Evolutionary conservation across 2,888 invertebrate genomes (phyloP).

Genomic region (Vesta saturnalis): DNA sequence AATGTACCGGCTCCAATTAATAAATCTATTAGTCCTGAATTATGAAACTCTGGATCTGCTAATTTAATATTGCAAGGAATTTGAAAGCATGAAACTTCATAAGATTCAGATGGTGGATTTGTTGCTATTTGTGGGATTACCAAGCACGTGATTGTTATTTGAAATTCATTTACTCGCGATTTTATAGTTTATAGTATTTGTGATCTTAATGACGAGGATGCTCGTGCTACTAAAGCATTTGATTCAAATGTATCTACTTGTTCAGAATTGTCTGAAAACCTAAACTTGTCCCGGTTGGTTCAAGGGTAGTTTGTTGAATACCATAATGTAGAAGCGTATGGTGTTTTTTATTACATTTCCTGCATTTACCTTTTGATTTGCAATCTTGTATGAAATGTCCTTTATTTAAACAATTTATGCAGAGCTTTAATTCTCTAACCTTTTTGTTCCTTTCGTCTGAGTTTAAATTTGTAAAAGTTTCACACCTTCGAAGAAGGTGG

Average conservation of each 20-base stretch:
- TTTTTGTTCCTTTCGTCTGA: background rate
- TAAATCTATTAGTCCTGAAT: too few species aligned
- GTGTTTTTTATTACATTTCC: conserved; percentile 11
- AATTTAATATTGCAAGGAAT: too few species aligned
- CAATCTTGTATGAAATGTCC: background rate
- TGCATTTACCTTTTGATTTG: conserved; percentile 4
- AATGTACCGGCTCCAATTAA: too few species aligned
- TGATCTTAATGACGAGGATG: too few species aligned
- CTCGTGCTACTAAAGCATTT: background rate
- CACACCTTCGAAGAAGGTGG: background rate
- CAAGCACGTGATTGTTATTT: too few species aligned
- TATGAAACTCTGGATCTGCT: too few species aligned
- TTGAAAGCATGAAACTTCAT: too few species aligned
- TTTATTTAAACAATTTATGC: conserved; percentile 7
- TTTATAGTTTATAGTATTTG: too few species aligned
- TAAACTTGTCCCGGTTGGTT: background rate
- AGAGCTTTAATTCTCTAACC: background rate
- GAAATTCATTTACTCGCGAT: too few species aligned
- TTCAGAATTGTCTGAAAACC: background rate
- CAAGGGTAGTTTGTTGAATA: too few species aligned
- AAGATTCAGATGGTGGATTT: too few species aligned
- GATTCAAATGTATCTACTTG: background rate
- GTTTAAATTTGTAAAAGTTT: conserved; percentile 6
- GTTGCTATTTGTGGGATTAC: too few species aligned
- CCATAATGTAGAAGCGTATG: background rate